A percentile compares a stretch with the other conserved stretches of the same genome.
phyloP scores from a whole-genome alignment of 1,140 invertebrate genomes.

The Listronotus bonariensis region DNA sequence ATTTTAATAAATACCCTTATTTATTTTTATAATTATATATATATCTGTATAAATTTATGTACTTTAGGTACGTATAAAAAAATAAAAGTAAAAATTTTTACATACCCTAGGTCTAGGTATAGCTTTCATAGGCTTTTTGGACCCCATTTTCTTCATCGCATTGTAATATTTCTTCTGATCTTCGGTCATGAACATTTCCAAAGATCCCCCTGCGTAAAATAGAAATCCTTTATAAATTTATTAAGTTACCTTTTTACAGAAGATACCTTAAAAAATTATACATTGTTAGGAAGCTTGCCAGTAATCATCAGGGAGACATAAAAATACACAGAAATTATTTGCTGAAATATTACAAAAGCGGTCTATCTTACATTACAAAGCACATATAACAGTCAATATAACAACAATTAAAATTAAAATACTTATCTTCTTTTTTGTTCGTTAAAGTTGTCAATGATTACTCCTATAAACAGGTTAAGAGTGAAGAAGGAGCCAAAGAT shows the following conservation, averaged over 20 bases:
- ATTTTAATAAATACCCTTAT: too few species aligned
- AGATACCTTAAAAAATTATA: too few species aligned
- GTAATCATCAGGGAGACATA: too few species aligned
- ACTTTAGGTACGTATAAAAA: not conserved
- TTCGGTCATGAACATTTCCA: slow-evolving; percentile 99
- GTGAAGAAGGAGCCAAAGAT: slow-evolving; percentile 98
- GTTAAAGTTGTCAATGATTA: slow-evolving; percentile 98
- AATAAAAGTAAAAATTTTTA: slow-evolving; percentile 21
- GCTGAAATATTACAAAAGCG: not conserved
- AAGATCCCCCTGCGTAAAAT: slow-evolving; percentile 79
- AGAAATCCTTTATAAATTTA: slow-evolving; percentile 20
- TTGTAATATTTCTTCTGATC: slow-evolving; percentile 99
- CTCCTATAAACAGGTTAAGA: slow-evolving; percentile 96
- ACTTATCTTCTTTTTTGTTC: slow-evolving; percentile 96
- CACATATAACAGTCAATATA: too few species aligned
- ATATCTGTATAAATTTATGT: too few species aligned
- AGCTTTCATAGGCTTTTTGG: slow-evolving; percentile 96
- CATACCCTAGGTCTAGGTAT: slow-evolving; percentile 93
- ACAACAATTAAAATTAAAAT: slow-evolving; percentile 31
- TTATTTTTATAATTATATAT: too few species aligned
- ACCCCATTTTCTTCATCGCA: slow-evolving; percentile 99
- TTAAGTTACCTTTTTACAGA: not conserved
- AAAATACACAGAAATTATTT: too few species aligned
- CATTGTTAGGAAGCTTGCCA: too few species aligned
- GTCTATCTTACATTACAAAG: too few species aligned